These are phyloP conservation scores for Strigamia maritima DNA, from an alignment of 2,888 invertebrate genomes.

Conservation along the genomic window DNA sequence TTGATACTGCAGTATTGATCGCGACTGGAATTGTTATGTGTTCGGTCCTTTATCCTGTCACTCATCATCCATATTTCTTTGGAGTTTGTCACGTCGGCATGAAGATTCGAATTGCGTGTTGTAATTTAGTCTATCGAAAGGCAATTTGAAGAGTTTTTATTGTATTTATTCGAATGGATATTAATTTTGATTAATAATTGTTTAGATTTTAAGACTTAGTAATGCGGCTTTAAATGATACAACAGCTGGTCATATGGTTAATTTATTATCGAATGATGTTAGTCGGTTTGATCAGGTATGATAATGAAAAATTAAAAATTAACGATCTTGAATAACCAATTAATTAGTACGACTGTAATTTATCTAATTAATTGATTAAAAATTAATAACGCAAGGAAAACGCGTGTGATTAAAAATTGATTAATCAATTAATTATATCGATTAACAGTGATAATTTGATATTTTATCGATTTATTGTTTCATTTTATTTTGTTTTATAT, in stretches of 20 bases:
- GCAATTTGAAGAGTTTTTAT: slow-evolving; percentile 54
- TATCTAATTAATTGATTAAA: too few species aligned
- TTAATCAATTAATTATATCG: too few species aligned
- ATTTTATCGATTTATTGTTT: not conserved
- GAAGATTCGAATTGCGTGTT: slow-evolving; percentile 76
- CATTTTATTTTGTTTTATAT: not conserved
- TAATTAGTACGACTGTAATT: too few species aligned
- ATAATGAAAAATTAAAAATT: not conserved
- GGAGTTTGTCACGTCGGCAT: slow-evolving; percentile 75
- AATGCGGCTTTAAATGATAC: slow-evolving; percentile 81
- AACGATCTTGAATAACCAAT: not conserved
- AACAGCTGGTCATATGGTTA: slow-evolving; percentile 87
- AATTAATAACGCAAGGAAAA: too few species aligned
- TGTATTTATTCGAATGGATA: not conserved
- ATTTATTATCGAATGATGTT: slow-evolving; percentile 93
- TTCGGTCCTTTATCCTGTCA: slow-evolving; percentile 69
- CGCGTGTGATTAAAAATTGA: too few species aligned
- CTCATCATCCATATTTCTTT: slow-evolving; percentile 88
- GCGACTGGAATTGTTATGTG: slow-evolving; percentile 71
- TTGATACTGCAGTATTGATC: slow-evolving; percentile 66
- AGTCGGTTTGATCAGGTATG: slow-evolving; percentile 74
- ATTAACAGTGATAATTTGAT: not conserved
- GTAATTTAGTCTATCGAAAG: slow-evolving; percentile 80
- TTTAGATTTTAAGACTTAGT: slow-evolving; percentile 69
- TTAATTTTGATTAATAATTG: slow-evolving; percentile 33